Conservation (phyloP, 2,888 invertebrate genomes). For the Calliopum simillimum region DNA sequence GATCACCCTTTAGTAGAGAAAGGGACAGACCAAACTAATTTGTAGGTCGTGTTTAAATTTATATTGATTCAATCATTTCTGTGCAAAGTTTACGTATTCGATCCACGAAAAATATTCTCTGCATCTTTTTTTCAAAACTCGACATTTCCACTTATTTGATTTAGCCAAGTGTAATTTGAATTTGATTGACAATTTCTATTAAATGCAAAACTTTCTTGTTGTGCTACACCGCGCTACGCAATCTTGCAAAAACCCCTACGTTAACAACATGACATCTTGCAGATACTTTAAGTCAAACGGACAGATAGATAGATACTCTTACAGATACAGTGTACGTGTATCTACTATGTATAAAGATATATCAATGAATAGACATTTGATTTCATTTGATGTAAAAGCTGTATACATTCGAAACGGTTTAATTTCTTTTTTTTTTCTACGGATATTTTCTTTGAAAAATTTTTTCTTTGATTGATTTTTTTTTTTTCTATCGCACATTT, state of each 20-base stretch:
- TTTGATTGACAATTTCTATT: slow-evolving; percentile 32
- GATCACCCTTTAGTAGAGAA: too few species aligned
- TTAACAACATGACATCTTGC: slow-evolving; percentile 9
- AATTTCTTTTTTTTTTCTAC: too few species aligned
- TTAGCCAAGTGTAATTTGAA: slow-evolving; percentile 10
- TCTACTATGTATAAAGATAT: too few species aligned
- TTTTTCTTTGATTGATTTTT: slow-evolving; percentile 21
- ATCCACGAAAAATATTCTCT: too few species aligned
- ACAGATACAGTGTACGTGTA: neutral
- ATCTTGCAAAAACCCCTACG: neutral
- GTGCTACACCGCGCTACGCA: neutral
- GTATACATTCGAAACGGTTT: neutral
- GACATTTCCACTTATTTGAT: neutral
- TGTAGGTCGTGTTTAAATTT: too few species aligned
- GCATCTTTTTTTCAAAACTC: neutral
- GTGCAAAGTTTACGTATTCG: too few species aligned
- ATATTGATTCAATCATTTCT: too few species aligned
- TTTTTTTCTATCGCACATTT: slow-evolving; percentile 17
- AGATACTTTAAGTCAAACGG: too few species aligned
- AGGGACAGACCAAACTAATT: too few species aligned
- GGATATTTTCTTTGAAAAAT: neutral
- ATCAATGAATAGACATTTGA: slow-evolving; percentile 7
- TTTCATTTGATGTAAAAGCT: neutral
- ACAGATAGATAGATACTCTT: neutral
- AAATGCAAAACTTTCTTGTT: slow-evolving; percentile 21